phyloP scores from a whole-genome alignment of 1,140 invertebrate species.

The Eriocheir sinensis region DNA sequence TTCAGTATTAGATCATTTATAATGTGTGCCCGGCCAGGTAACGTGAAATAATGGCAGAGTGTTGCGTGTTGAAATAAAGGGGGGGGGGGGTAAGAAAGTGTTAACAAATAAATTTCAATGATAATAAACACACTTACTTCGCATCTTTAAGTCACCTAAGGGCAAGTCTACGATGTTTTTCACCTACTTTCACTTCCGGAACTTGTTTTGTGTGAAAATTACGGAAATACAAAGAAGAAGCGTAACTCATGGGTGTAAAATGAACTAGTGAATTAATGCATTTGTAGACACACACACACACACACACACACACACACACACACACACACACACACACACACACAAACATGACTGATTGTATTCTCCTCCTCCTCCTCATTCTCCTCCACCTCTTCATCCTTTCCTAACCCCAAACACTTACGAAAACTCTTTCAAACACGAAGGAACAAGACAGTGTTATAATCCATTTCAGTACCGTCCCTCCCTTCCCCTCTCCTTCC shows the following conservation, averaged over 20 bases:
- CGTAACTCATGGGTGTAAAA: too few relatives aligned
- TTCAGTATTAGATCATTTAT: neutral
- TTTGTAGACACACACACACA: slow-evolving; percentile 26
- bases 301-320: slow-evolving; percentile 17
- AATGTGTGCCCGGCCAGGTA: neutral
- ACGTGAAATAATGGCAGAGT: neutral
- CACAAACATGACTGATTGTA: neutral
- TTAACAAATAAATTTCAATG: neutral
- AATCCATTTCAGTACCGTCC: neutral
- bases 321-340: slow-evolving; percentile 27
- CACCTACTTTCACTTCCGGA: neutral
- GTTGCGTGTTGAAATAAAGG: neutral
- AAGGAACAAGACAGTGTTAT: neutral
- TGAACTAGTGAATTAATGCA: neutral
- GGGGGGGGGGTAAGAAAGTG: neutral
- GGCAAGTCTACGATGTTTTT: neutral
- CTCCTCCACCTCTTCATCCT: neutral
- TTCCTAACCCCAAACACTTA: neutral
- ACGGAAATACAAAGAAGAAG: too few relatives aligned
- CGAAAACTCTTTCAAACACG: neutral
- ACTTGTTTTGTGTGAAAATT: neutral
- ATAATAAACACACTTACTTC: neutral
- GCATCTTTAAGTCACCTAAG: neutral
- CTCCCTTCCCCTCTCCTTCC: neutral
- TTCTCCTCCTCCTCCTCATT: neutral